These are phyloP conservation scores for Daboia siamensis DNA, from an alignment of 2,113 vertebrate species.

Conservation along the genomic window DNA sequence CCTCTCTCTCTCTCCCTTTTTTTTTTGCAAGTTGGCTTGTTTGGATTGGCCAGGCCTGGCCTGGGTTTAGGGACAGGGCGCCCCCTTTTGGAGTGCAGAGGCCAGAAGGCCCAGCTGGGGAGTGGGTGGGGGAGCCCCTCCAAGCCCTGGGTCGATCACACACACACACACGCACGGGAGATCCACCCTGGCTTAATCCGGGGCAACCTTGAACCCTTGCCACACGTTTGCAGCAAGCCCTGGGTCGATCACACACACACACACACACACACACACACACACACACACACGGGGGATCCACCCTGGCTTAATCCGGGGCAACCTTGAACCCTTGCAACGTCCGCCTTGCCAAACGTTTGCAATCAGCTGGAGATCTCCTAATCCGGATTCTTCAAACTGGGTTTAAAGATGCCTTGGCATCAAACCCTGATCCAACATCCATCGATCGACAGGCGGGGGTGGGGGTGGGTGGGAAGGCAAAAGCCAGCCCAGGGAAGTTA, in stretches of 20 bases:
- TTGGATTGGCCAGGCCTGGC: background rate
- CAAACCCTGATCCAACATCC: background rate
- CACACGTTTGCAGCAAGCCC: too few relatives aligned
- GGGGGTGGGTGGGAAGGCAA: too few relatives aligned
- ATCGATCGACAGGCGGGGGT: too few relatives aligned
- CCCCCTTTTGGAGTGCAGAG: background rate
- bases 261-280: too few relatives aligned
- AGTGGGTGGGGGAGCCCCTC: accelerated
- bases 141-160: background rate
- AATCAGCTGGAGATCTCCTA: background rate
- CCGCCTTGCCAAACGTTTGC: background rate
- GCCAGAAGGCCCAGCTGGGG: accelerated
- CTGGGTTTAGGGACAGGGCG: background rate
- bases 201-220: too few relatives aligned
- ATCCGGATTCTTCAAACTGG: background rate
- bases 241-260: too few relatives aligned
- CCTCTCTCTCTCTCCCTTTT: too few relatives aligned
- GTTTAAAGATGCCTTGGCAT: background rate
- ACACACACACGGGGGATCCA: too few relatives aligned
- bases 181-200: too few relatives aligned
- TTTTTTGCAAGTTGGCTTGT: background rate
- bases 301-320: too few relatives aligned
- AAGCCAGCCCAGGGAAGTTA: background rate
- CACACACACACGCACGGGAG: too few relatives aligned
- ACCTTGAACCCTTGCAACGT: background rate